Conservation (phyloP, 2,113 vertebrate genomes). For the Megaleporinus macrocephalus region DNA sequence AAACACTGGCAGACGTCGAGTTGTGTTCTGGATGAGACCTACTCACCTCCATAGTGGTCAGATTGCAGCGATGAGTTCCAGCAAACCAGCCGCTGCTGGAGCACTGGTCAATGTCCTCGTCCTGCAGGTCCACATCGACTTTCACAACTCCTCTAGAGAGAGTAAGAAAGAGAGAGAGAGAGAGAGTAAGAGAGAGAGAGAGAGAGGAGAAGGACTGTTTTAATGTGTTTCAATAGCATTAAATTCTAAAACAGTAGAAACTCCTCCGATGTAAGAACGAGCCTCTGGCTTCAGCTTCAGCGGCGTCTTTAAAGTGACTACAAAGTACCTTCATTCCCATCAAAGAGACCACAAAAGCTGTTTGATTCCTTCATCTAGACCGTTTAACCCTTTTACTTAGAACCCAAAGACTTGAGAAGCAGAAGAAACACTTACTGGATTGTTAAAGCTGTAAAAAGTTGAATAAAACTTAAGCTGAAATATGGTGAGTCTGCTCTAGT, state of each 20-base stretch:
- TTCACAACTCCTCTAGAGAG: constrained; percentile 87
- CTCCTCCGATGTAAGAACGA: background rate
- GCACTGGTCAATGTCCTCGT: constrained; percentile 97
- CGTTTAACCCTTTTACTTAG: too few relatives aligned
- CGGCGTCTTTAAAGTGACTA: background rate
- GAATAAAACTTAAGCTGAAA: too few relatives aligned
- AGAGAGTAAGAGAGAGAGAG: constrained; percentile 23
- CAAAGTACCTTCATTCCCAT: background rate
- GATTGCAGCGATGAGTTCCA: constrained; percentile 93
- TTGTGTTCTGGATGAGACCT: background rate
- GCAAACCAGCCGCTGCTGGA: constrained; percentile 95
- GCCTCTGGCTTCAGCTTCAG: background rate
- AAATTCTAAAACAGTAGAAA: background rate
- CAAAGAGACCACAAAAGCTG: background rate
- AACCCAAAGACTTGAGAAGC: too few relatives aligned
- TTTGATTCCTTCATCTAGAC: background rate
- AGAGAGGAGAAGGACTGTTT: background rate
- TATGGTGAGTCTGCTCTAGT: too few relatives aligned
- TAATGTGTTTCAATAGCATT: background rate
- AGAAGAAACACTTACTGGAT: too few relatives aligned
- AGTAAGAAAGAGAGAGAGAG: constrained; percentile 21
- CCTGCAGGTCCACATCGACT: constrained; percentile 94
- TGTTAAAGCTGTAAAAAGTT: too few relatives aligned
- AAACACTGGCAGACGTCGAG: too few relatives aligned
- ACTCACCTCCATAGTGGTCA: constrained; percentile 93